phyloP scores from a whole-genome alignment of 2,888 invertebrate species.

The Trichogramma evanescens region DNA sequence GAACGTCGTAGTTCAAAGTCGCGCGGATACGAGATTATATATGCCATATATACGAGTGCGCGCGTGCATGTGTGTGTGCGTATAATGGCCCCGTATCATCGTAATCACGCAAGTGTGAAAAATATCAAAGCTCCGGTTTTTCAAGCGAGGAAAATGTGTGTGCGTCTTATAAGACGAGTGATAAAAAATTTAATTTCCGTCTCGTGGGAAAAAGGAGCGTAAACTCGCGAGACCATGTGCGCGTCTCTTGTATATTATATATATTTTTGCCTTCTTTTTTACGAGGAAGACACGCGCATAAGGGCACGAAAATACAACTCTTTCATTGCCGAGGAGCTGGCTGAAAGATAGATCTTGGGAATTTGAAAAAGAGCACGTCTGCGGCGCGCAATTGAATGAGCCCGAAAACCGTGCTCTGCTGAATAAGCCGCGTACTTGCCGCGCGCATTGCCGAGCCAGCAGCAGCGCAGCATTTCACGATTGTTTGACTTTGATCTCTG shows the following conservation, averaged over 20 bases:
- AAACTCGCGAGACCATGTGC: conserved; percentile 5
- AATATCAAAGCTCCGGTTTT: neutral
- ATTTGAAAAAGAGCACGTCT: conserved; percentile 38
- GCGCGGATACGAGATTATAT: no score
- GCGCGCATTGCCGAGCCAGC: neutral
- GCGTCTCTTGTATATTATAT: neutral
- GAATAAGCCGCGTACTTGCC: neutral
- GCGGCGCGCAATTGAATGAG: conserved; percentile 24
- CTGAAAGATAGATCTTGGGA: conserved; percentile 31
- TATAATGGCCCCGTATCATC: neutral
- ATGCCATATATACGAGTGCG: neutral
- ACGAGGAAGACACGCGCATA: neutral
- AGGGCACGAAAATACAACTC: neutral
- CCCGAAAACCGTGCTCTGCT: conserved; percentile 14
- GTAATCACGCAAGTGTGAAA: neutral
- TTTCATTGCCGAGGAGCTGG: neutral
- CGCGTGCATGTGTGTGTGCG: neutral
- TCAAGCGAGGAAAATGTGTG: neutral
- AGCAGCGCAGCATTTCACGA: no score
- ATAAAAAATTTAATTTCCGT: conserved; percentile 11
- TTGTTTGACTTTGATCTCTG: no score
- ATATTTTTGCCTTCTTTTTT: neutral
- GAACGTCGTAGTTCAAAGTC: no score
- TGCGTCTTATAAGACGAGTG: neutral
- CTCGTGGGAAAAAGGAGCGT: conserved; percentile 10